These are phyloP conservation scores for Gobio gobio DNA, from an alignment of 2,113 vertebrate genomes.

Conservation along the genomic window DNA sequence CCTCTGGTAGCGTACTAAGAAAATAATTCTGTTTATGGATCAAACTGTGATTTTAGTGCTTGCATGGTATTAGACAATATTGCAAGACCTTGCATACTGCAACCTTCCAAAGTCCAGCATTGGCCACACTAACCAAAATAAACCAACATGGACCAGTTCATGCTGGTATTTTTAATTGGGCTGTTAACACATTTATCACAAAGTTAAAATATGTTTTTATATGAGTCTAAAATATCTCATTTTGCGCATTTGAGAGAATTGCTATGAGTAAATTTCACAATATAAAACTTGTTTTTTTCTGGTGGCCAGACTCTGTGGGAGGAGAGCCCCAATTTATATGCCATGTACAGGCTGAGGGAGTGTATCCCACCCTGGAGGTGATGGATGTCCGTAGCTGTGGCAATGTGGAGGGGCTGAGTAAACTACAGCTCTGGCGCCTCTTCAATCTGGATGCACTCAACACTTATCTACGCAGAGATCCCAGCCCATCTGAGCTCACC, in stretches of 20 bases:
- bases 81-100: background rate
- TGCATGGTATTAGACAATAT: background rate
- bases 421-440: slow-evolving; percentile 82
- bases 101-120: background rate
- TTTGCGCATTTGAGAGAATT: background rate
- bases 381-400: slow-evolving; percentile 76
- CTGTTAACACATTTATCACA: background rate
- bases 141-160: background rate
- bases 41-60: background rate
- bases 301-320: slow-evolving; percentile 23
- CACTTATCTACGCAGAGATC: slow-evolving; percentile 76
- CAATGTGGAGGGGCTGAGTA: slow-evolving; percentile 75
- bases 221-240: background rate
- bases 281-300: background rate
- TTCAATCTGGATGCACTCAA: slow-evolving; percentile 88
- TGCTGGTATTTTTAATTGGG: background rate
- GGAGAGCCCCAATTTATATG: slow-evolving; percentile 72
- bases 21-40: slow-evolving; percentile 1
- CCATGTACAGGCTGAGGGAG: slow-evolving; percentile 71
- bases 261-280: background rate
- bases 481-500: slow-evolving; percentile 76
- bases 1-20: slow-evolving; percentile 69
- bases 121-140: background rate
- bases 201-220: background rate
- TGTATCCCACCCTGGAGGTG: slow-evolving; percentile 82